phyloP scores from a whole-genome alignment of 53 echinoderm and acorn worm genomes.

The Holothuria scabra region DNA sequence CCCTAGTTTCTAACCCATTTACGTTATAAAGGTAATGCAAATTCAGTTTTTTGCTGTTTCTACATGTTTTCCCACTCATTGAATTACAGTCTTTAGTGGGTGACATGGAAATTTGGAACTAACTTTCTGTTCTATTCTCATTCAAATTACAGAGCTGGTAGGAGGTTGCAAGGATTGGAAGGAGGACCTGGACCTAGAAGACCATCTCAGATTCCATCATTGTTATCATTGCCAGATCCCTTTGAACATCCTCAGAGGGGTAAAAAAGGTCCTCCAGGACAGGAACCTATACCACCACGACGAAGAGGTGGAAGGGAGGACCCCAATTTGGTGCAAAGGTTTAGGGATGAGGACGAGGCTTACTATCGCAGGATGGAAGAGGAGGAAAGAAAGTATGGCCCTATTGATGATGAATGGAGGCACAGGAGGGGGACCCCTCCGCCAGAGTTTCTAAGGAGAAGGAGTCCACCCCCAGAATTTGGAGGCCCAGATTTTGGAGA shows the following conservation, averaged over 20 bases:
- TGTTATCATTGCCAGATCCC: conserved; percentile 2
- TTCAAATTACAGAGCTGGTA: too few species aligned
- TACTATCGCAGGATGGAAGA: neutral
- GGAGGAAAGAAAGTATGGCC: neutral
- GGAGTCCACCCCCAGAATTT: neutral
- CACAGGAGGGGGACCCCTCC: conserved; percentile 14
- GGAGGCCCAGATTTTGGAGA: neutral
- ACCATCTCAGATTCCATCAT: conserved; percentile 16
- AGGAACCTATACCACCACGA: too few species aligned
- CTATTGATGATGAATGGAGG: conserved; percentile 1
- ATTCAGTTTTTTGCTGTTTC: too few species aligned
- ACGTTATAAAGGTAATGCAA: too few species aligned
- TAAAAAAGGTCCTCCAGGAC: too few species aligned
- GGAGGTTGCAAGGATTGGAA: too few species aligned
- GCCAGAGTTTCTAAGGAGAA: neutral
- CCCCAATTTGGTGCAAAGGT: neutral
- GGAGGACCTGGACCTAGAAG: too few species aligned
- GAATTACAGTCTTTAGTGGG: too few species aligned
- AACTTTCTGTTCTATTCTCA: too few species aligned
- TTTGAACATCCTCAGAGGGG: neutral
- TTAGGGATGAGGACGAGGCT: neutral
- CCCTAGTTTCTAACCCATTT: too few species aligned
- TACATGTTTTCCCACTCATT: too few species aligned
- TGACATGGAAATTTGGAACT: too few species aligned
- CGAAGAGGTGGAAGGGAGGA: neutral